Evolutionary conservation across 2,888 invertebrate species (phyloP).

Genomic region (Peribatodes rhomboidaria): DNA sequence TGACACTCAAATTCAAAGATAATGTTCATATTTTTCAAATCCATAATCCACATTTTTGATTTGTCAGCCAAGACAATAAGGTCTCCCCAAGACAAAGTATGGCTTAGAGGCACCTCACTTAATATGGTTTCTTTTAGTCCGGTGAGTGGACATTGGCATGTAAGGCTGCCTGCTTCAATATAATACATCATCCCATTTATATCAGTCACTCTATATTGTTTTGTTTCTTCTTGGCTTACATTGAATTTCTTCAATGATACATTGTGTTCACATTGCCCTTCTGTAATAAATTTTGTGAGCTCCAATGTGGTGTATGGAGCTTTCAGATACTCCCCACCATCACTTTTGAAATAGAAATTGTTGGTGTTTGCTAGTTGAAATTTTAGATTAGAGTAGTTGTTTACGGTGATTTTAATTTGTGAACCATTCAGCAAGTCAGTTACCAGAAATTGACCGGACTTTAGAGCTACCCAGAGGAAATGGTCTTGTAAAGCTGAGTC

Average conservation of each 20-base stretch:
- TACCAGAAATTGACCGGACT: constrained; percentile 66
- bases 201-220: constrained; percentile 18
- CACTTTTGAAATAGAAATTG: constrained; percentile 65
- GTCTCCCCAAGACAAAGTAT: constrained; percentile 66
- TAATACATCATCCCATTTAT: constrained; percentile 61
- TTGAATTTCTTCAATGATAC: constrained; percentile 60
- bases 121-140: constrained; percentile 57
- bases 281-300: constrained; percentile 55
- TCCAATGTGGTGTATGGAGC: constrained; percentile 56
- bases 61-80: constrained; percentile 59
- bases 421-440: constrained; percentile 58
- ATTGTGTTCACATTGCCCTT: constrained; percentile 53
- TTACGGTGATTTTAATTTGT: constrained; percentile 57
- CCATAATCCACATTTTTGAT: constrained; percentile 68
- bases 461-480: constrained; percentile 69
- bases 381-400: constrained; percentile 64
- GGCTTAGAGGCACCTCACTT: constrained; percentile 46
- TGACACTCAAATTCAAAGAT: constrained; percentile 62
- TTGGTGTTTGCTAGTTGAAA: constrained; percentile 54
- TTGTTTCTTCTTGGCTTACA: constrained; percentile 31
- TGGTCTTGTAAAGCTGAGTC: constrained; percentile 61
- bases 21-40: constrained; percentile 60
- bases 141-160: constrained; percentile 66
- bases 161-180: constrained; percentile 55
- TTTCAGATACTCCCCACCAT: constrained; percentile 69